Base-by-base conservation (phyloP, 2,797 vertebrate genomes). In the Sternarchorhynchus goeldii region DNA sequence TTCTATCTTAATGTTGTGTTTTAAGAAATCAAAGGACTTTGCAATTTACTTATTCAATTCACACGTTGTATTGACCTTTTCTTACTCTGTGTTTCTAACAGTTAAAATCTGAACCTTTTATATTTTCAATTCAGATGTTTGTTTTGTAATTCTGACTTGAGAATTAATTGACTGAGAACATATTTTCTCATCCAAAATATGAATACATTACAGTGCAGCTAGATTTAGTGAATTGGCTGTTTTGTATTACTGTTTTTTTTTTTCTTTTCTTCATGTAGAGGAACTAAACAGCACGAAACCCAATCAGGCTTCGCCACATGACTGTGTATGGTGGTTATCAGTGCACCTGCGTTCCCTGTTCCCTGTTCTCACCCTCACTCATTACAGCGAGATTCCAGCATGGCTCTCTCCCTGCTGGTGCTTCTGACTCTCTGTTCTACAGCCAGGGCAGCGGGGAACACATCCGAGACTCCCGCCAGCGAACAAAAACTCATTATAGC, bases 401-500 rank as follows among this genome's bases (percentile, higher is more conserved):
- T 82, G 74, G 81, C 64, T 77, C 34, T 65, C 68, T 50, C 80
- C 4, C 17, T 83, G 56, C 32, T 82, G 72, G 45, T 66, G 39
- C 4, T 83, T 14, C 53, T 88, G 72, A 63, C 67, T 31, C 57
- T 86, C 25, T 73, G 66, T 31, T 25, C 81, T 62, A 16, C n/a
- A 0, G 76, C 53, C n/a, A 74, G 57, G 68, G 66, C 66, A 2
- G 68, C 73, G 6, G 66, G 78, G n/a, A 87, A 86, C 31, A 29
- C 29, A 1, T 66, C 79, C 18, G 81, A 81, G 18, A 67, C 66
- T 62, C 34, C 60, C 4, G 7, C 20, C 18, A 66, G 17, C 36
- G 68, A 77, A 36, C 70, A 86, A 66, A 76, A 84, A 29, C 81
- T 67, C 57, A 56, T 85, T 74, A 83, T 89, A 73, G 87, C 88